Percentiles rank a stretch among this genome's conserved stretches.
phyloP scores from a whole-genome alignment of 2,797 vertebrate genomes.

The Gorsachius magnificus region DNA sequence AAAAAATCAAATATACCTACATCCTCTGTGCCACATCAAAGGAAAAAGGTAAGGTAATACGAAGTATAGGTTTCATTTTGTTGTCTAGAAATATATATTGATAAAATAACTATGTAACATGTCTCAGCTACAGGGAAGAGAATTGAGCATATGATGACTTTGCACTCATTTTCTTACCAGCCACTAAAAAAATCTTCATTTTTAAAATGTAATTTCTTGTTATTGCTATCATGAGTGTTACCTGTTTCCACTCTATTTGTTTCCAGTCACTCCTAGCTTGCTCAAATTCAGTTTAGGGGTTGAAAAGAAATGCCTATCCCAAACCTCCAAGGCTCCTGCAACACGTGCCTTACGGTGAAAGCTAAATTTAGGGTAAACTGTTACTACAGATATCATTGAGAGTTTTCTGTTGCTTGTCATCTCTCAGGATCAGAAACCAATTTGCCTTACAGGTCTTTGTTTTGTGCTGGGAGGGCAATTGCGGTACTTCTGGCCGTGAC shows the following conservation, averaged over 20 bases:
- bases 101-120: neutral
- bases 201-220: neutral
- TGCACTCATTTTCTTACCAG: neutral
- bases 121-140: neutral
- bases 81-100: neutral
- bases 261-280: neutral
- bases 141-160: neutral
- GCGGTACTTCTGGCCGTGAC: neutral
- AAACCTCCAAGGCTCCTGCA: neutral
- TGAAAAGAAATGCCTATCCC: neutral
- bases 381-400: neutral
- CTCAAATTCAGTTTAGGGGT: neutral
- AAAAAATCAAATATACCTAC: neutral
- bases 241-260: neutral
- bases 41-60: neutral
- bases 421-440: neutral
- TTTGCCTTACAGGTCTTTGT: neutral
- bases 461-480: neutral
- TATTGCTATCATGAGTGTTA: neutral
- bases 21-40: neutral
- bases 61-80: neutral
- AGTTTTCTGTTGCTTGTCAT: neutral
- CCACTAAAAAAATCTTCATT: neutral
- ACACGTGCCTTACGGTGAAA: neutral
- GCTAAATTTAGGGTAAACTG: neutral